phyloP scores from a whole-genome alignment of 1,140 invertebrate genomes.

The Antheraea mylitta region DNA sequence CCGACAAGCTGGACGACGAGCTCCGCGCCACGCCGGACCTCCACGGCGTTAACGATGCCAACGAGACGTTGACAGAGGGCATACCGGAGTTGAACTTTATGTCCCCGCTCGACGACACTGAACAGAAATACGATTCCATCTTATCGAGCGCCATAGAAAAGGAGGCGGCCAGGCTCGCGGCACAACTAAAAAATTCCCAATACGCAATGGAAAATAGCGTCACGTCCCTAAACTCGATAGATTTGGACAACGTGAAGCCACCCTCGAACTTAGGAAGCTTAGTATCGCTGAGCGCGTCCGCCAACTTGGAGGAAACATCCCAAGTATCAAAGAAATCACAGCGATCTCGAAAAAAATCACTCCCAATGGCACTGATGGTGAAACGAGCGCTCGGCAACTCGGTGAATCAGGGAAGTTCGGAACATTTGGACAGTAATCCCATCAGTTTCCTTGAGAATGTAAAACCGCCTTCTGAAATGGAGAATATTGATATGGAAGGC shows the following conservation, averaged over 20 bases:
- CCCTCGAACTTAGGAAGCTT: constrained; percentile 87
- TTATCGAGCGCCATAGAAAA: constrained; percentile 80
- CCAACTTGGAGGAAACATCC: constrained; percentile 68
- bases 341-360: constrained; percentile 81
- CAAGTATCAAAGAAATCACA: constrained; percentile 62
- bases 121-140: constrained; percentile 61
- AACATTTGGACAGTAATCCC: constrained; percentile 80
- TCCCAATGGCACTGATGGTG: constrained; percentile 84
- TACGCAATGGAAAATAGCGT: constrained; percentile 80
- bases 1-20: constrained; percentile 49
- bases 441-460: constrained; percentile 85
- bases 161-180: constrained; percentile 86
- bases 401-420: constrained; percentile 80
- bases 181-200: constrained; percentile 78
- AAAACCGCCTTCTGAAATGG: constrained; percentile 90
- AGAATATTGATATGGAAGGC: constrained; percentile 88
- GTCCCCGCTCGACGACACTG: constrained; percentile 51
- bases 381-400: constrained; percentile 83
- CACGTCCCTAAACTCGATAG: constrained; percentile 76
- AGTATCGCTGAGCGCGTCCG: constrained; percentile 81
- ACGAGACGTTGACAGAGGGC: constrained; percentile 44
- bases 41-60: constrained; percentile 30
- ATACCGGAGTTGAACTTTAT: constrained; percentile 54
- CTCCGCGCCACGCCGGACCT: constrained; percentile 13
- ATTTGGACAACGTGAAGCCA: constrained; percentile 88